Percentiles rank a stretch among this genome's conserved stretches.
Evolutionary conservation across 2,888 invertebrate genomes (phyloP).

Genomic region (Drosophila mayaguana): DNA sequence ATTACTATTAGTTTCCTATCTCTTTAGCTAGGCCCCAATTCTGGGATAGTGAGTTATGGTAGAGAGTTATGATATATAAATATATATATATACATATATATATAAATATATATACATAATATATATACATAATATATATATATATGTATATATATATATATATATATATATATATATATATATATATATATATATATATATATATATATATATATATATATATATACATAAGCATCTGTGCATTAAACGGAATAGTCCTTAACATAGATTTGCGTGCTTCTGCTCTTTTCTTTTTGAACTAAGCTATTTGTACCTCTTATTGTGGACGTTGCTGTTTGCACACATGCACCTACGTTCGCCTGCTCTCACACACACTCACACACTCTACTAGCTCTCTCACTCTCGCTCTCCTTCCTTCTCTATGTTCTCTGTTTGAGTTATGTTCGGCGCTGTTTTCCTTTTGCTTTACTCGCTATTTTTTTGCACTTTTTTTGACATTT

Average conservation of each 20-base stretch:
- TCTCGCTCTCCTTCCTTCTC: not conserved
- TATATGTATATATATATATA: no score
- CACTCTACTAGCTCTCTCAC: not conserved
- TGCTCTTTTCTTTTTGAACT: not conserved
- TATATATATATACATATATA: no score
- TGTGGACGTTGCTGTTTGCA: constrained; percentile 13
- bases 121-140: not conserved
- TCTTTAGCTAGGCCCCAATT: no score
- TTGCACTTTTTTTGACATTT: constrained; percentile 46
- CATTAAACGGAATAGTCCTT: not conserved
- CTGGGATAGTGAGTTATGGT: no score
- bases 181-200: no score
- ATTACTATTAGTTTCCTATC: no score
- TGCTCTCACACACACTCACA: not conserved
- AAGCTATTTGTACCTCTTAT: not conserved
- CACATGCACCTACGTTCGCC: constrained; percentile 11
- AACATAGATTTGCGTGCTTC: not conserved
- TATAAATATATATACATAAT: no score
- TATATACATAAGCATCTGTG: not conserved
- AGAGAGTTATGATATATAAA: no score
- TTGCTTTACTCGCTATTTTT: constrained; percentile 33
- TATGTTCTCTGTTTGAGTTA: constrained; percentile 4
- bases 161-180: no score
- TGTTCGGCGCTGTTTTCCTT: not conserved
- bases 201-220: not conserved